Conservation (phyloP, 2,113 vertebrate genomes). For the Scomber colias region DNA sequence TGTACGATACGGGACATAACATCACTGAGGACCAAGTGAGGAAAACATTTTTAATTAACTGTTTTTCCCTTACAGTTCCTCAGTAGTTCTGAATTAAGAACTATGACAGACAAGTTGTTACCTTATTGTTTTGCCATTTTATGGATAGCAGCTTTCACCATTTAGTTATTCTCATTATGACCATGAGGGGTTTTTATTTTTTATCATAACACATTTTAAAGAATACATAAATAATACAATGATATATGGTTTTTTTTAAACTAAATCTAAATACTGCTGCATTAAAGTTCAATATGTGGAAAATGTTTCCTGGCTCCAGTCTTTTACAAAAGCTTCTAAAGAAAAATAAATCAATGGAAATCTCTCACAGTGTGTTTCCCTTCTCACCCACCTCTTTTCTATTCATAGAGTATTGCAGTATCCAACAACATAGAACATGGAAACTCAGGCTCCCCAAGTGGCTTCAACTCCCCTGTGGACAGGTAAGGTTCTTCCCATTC, state of each 20-base stretch:
- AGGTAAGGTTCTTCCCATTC: conserved; percentile 83
- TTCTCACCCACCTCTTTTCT: conserved; percentile 26
- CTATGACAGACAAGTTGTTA: no score
- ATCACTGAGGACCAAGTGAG: no score
- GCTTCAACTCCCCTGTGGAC: conserved; percentile 90
- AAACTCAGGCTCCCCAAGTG: conserved; percentile 80
- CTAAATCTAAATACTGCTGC: neutral
- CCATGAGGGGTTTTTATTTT: no score
- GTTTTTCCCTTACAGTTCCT: no score
- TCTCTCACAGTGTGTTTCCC: neutral
- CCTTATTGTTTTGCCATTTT: no score
- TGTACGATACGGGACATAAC: neutral
- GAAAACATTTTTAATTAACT: no score
- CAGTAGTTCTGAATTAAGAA: no score
- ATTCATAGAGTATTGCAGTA: conserved; percentile 87
- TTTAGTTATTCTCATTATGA: neutral
- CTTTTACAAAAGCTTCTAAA: neutral
- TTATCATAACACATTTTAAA: no score
- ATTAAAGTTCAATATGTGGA: neutral
- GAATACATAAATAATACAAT: neutral
- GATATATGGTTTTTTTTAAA: neutral
- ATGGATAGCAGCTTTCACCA: no score
- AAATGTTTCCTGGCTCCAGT: neutral
- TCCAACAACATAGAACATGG: conserved; percentile 78
- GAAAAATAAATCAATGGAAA: neutral